Percentiles rank a stretch among this genome's conserved stretches.
Conservation (phyloP, 2,797 vertebrate species). For the Sternotherus odoratus region DNA sequence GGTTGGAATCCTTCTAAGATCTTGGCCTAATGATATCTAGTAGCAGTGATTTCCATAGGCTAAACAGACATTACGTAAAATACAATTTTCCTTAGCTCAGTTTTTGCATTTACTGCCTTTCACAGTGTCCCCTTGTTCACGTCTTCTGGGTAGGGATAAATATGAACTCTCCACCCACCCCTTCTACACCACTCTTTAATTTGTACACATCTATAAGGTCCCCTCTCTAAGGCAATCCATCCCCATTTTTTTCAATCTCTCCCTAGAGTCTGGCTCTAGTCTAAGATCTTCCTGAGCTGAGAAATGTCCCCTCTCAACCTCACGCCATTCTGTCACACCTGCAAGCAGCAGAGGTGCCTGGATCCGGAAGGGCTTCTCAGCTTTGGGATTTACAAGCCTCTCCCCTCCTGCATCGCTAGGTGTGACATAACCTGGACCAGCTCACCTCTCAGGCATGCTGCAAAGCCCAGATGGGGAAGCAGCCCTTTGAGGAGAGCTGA, state of each 20-base stretch:
- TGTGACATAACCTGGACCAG: neutral
- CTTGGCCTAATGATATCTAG: neutral
- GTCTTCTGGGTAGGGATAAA: neutral
- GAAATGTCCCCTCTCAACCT: neutral
- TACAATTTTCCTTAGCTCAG: neutral
- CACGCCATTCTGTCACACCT: neutral
- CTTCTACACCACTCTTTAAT: neutral
- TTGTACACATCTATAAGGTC: neutral
- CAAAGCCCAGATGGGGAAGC: neutral
- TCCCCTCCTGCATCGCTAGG: neutral
- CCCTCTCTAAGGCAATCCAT: neutral
- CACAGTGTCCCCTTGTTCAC: neutral
- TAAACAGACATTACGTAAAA: neutral
- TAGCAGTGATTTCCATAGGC: neutral
- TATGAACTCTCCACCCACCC: too few relatives aligned
- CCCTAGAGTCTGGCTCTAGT: neutral
- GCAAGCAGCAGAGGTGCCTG: neutral
- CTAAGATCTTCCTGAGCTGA: neutral
- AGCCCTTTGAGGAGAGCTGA: neutral
- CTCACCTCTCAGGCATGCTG: accelerated
- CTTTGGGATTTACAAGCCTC: neutral
- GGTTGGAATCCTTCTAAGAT: neutral
- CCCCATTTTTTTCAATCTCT: neutral
- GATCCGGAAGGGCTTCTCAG: neutral
- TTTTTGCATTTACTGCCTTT: neutral